Evolutionary conservation across 2,113 vertebrate genomes (phyloP).

Genomic region (Lophura nycthemera): DNA sequence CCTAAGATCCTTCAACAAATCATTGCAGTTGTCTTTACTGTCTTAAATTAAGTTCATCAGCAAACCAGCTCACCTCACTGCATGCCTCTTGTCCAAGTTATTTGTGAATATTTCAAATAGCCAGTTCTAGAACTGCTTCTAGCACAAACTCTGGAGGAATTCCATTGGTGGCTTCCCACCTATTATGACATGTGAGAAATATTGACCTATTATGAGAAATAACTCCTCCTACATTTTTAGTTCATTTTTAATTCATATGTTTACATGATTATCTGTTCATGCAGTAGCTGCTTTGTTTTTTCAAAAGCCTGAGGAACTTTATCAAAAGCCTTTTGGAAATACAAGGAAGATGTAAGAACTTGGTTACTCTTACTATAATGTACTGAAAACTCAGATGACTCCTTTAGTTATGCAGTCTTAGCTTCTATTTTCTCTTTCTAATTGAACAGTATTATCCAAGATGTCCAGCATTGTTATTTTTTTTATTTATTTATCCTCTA

Average conservation of each 20-base stretch:
- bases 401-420: neutral
- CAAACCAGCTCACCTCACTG: neutral
- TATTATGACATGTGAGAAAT: too few species aligned
- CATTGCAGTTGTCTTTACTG: neutral
- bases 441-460: neutral
- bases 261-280: neutral
- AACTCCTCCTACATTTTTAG: accelerated
- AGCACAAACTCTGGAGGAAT: neutral
- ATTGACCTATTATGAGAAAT: accelerated
- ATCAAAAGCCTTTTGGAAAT: too few species aligned
- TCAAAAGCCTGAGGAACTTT: neutral
- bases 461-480: neutral
- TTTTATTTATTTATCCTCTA: neutral
- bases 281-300: neutral
- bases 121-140: accelerated
- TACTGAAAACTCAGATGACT: neutral
- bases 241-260: accelerated
- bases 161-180: neutral
- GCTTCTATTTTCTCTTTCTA: neutral
- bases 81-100: neutral
- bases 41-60: neutral
- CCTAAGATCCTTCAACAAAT: neutral
- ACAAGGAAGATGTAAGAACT: neutral
- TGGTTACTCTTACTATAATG: neutral
- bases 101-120: neutral